Percentiles rank a stretch among this genome's conserved stretches.
These are phyloP conservation scores for Lytechinus variegatus DNA, from an alignment of 35 echinoderm and acorn worm species.

Conservation along the genomic window DNA sequence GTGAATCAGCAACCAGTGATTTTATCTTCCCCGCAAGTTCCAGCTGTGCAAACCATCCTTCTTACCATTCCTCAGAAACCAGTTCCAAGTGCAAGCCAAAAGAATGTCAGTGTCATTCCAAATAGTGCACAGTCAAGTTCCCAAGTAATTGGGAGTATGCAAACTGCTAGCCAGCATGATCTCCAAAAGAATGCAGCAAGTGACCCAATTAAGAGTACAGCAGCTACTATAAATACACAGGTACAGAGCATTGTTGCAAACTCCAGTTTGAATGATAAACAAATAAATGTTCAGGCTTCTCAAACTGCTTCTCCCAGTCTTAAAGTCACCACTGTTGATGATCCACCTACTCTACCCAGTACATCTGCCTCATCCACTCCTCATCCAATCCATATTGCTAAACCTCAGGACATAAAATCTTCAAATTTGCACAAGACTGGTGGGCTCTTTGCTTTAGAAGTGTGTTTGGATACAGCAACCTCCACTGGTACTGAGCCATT, in stretches of 20 bases:
- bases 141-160: not conserved
- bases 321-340: too few species aligned
- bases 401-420: constrained; percentile 18
- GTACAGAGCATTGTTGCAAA: not conserved
- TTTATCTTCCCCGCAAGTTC: not conserved
- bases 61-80: not conserved
- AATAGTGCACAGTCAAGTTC: not conserved
- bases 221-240: not conserved
- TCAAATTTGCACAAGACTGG: constrained; percentile 2
- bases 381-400: not conserved
- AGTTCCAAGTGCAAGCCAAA: not conserved
- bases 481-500: not conserved
- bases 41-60: not conserved
- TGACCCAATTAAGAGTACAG: not conserved
- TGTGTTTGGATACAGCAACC: constrained; percentile 12
- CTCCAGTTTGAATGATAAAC: not conserved
- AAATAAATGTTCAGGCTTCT: not conserved
- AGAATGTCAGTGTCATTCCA: not conserved
- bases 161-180: not conserved
- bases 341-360: not conserved
- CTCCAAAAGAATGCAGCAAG: not conserved
- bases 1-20: not conserved
- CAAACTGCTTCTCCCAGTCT: not conserved
- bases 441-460: constrained; percentile 44
- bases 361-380: not conserved